Conservation (phyloP, 2,113 vertebrate genomes). For the Bostrychus sinensis region DNA sequence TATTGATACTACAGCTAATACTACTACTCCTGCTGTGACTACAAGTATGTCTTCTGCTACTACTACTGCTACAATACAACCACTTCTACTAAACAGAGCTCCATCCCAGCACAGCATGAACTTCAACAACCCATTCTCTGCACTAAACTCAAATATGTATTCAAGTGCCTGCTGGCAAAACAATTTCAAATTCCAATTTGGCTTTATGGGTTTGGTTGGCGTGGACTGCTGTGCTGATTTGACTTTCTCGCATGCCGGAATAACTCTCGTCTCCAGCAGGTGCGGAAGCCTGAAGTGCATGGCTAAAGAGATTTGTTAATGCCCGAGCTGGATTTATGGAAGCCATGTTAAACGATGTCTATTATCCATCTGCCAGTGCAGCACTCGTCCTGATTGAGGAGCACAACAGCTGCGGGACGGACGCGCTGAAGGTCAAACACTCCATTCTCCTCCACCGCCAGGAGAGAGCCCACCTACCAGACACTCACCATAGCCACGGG, state of each 20-base stretch:
- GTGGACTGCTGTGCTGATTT: not conserved
- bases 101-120: conserved; percentile 1
- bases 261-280: not conserved
- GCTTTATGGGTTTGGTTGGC: conserved; percentile 3
- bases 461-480: not conserved
- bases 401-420: not conserved
- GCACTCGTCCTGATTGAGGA: conserved; percentile 2
- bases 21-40: too few species aligned
- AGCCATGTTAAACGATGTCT: not conserved
- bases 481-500: not conserved
- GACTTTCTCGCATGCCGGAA: not conserved
- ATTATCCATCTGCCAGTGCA: conserved; percentile 13
- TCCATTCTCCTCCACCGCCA: not conserved
- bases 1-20: too few species aligned
- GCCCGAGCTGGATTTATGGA: not conserved
- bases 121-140: not conserved
- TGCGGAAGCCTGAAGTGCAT: not conserved
- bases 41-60: not conserved
- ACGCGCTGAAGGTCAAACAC: not conserved
- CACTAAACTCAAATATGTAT: not conserved
- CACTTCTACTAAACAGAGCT: not conserved
- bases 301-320: not conserved
- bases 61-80: not conserved
- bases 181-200: not conserved
- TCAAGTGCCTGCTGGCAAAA: not conserved